A percentile compares a stretch with the other conserved stretches of the same genome.
Evolutionary conservation across 2,797 vertebrate genomes (phyloP).

Genomic region (Buphagus erythrorhynchus): DNA sequence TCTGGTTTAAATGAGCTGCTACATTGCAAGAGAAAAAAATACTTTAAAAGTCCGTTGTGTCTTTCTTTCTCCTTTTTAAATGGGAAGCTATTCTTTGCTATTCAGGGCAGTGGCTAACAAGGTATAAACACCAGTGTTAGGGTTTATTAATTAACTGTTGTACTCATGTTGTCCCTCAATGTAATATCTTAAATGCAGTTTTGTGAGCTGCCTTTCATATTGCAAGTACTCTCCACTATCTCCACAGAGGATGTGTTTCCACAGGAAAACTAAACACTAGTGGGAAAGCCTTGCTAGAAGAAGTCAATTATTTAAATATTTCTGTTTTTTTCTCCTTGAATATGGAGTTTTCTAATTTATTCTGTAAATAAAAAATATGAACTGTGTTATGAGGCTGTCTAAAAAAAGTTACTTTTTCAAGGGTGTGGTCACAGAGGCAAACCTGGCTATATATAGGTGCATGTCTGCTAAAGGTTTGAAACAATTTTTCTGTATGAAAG

Average conservation of each 20-base stretch:
- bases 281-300: neutral
- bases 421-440: neutral
- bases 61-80: neutral
- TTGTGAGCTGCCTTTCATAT: neutral
- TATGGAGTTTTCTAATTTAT: neutral
- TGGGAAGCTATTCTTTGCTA: neutral
- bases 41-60: rapidly evolving
- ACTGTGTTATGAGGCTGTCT: neutral
- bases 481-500: neutral
- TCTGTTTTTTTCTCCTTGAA: neutral
- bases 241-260: neutral
- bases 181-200: neutral
- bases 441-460: neutral
- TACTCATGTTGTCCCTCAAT: neutral
- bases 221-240: neutral
- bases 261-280: neutral
- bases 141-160: neutral
- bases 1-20: neutral
- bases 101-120: neutral
- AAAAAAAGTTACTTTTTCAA: neutral
- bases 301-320: neutral
- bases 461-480: neutral
- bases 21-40: neutral
- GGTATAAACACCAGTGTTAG: neutral
- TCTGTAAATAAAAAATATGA: neutral